Evolutionary conservation across 2,113 vertebrate species (phyloP).

Genomic region (Heteronetta atricapilla): DNA sequence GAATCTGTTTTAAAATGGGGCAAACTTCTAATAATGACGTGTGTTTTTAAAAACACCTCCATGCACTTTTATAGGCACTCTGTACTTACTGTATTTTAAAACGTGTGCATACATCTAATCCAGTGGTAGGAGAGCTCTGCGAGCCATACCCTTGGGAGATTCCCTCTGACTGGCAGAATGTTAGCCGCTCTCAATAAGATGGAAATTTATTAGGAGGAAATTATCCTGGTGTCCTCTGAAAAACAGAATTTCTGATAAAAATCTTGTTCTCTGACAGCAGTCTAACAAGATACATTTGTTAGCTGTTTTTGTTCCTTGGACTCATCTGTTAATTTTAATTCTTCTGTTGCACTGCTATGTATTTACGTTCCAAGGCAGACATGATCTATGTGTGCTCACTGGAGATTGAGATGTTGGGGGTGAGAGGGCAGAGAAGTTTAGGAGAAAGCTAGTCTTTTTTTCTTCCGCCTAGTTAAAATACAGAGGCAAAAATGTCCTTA

Average conservation of each 20-base stretch:
- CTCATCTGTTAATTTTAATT: slow-evolving; percentile 30
- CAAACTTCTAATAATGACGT: neutral
- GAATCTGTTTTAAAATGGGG: neutral
- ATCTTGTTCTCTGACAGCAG: slow-evolving; percentile 73
- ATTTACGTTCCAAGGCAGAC: slow-evolving; percentile 35
- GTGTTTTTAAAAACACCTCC: neutral
- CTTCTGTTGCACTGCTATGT: slow-evolving; percentile 18
- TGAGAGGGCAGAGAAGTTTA: neutral
- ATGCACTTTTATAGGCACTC: neutral
- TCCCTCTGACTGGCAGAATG: slow-evolving; percentile 49
- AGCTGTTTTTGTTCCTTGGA: slow-evolving; percentile 49
- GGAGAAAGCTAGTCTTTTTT: neutral
- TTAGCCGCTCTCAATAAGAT: slow-evolving; percentile 56
- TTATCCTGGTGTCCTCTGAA: slow-evolving; percentile 73
- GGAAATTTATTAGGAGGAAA: slow-evolving; percentile 77
- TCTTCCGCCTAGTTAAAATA: neutral
- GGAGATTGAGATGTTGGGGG: neutral
- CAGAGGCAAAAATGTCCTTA: neutral
- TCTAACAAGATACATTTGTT: slow-evolving; percentile 74
- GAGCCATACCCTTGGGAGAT: slow-evolving; percentile 35
- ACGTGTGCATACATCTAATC: slow-evolving; percentile 10
- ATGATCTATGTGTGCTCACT: slow-evolving; percentile 15
- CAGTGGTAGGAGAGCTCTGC: neutral
- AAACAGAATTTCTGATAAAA: slow-evolving; percentile 76
- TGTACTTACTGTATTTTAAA: neutral